A percentile compares a stretch with the other conserved stretches of the same genome.
These are phyloP conservation scores for Scolopax rusticola DNA, from an alignment of 2,797 vertebrate genomes.

Conservation along the genomic window DNA sequence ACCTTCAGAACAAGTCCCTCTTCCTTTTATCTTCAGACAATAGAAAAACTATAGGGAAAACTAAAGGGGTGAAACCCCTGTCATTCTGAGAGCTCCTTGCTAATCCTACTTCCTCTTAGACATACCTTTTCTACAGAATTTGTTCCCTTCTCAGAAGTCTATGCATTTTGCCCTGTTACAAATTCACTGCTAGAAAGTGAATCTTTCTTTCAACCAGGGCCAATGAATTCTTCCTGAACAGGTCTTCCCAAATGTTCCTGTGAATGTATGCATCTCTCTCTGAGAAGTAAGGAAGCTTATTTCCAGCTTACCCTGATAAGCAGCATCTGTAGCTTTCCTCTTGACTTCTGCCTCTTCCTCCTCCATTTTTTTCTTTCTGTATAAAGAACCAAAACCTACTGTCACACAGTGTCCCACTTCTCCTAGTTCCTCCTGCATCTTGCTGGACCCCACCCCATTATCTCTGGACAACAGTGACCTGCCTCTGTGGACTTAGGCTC, in stretches of 20 bases:
- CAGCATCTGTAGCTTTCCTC: constrained; percentile 91
- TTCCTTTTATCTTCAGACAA: background rate
- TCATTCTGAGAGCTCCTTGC: background rate
- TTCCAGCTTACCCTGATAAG: constrained; percentile 89
- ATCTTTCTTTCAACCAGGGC: background rate
- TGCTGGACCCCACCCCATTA: background rate
- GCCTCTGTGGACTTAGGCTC: background rate
- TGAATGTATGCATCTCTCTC: background rate
- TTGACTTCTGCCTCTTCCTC: constrained; percentile 93
- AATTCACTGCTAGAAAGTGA: background rate
- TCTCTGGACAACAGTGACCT: background rate
- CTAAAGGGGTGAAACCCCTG: background rate
- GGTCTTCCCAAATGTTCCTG: background rate
- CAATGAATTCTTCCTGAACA: background rate
- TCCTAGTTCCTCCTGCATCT: background rate
- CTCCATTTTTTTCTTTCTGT: constrained; percentile 92
- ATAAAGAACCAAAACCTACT: constrained; percentile 15
- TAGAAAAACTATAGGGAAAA: background rate
- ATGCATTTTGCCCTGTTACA: background rate
- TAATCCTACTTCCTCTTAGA: background rate
- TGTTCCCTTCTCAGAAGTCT: background rate
- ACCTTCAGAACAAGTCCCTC: background rate
- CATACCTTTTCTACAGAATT: background rate
- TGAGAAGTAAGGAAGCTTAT: background rate
- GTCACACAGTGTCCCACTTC: background rate